Base-by-base conservation (phyloP, 2,797 vertebrate genomes). In the Peromyscus eremicus region DNA sequence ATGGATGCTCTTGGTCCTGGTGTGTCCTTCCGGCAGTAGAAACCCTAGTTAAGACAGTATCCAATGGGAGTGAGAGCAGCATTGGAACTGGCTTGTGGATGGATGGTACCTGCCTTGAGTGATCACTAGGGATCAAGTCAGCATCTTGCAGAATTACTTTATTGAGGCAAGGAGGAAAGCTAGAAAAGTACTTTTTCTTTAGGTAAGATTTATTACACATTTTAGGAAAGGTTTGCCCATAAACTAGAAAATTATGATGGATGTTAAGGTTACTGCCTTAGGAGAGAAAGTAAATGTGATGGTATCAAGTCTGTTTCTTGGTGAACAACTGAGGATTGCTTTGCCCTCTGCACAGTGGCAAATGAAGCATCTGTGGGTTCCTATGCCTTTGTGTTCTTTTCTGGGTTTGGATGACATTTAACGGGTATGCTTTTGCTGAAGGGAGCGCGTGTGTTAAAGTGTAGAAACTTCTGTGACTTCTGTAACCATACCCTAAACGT, bases 201-300 rank as follows among this genome's bases (percentile, higher is more conserved):
- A 88, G 76, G 70, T 11, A 55, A 57, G 17, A 55, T 23, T 80
- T 55, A 57, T 80, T 55, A 10, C 77, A 40, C 94, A 70, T n/a
- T 94, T 96, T 71, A 91, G 62, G 68, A 94, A 96, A 81, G 62
- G 21, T 90, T 85, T 92, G 8, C n/a, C n/a, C 37, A 49, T 87
- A 71, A 88, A 92, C 94, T 75, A 80, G 90, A 77, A 46, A 92
- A 71, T 89, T 81, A 52, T 19, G 40, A n/a, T 85, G 16, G 34
- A 16, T 92, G 4, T 91, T 79, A 60, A 92, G 64, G 37, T 91
- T 60, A 46, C 32, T 16, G 2, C 16, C 34, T 8, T 70, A 43
- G 91, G 92, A 92, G 37, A 79, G 34, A 55, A 93, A 85, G 23
- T 60, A 37, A 94, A 87, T 76, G 86, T 43, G 29, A 55, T 6